These are phyloP conservation scores for Physeter macrocephalus DNA, from an alignment of 2,113 vertebrate genomes.

Conservation along the genomic window DNA sequence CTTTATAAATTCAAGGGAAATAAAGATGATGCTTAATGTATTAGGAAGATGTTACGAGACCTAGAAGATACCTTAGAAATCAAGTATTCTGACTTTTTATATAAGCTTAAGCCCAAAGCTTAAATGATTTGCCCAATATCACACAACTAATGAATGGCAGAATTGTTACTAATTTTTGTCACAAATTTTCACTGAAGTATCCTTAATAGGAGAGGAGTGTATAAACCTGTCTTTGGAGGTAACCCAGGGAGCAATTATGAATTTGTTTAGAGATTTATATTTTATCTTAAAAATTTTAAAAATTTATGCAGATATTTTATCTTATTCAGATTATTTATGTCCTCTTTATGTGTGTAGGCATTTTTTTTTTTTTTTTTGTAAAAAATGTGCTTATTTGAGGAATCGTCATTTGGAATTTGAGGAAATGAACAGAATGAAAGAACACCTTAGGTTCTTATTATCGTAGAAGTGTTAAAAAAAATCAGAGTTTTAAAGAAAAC, in stretches of 20 bases:
- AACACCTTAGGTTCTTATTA: not conserved
- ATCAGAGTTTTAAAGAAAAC: slow-evolving; percentile 5
- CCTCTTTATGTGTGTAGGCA: not conserved
- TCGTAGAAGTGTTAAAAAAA: not conserved
- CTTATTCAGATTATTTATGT: not conserved
- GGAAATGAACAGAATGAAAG: not conserved
- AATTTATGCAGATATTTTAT: not conserved
- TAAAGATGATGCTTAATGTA: not conserved
- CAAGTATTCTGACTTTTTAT: not conserved
- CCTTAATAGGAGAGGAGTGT: not conserved
- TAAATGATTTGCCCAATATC: not conserved
- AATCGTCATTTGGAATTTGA: not conserved
- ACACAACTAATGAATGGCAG: not conserved
- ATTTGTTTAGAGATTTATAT: slow-evolving; percentile 29
- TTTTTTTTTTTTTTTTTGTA: not conserved
- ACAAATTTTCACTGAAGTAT: not conserved
- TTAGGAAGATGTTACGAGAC: not conserved
- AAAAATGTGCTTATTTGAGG: not conserved
- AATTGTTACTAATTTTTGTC: not conserved
- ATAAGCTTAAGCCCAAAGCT: not conserved
- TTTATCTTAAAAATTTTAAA: slow-evolving; percentile 22
- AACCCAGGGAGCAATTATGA: not conserved
- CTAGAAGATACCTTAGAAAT: not conserved
- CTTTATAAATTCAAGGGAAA: not conserved
- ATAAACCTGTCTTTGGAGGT: not conserved